Conservation (phyloP, 2,888 invertebrate genomes). For the Ormia ochracea region DNA sequence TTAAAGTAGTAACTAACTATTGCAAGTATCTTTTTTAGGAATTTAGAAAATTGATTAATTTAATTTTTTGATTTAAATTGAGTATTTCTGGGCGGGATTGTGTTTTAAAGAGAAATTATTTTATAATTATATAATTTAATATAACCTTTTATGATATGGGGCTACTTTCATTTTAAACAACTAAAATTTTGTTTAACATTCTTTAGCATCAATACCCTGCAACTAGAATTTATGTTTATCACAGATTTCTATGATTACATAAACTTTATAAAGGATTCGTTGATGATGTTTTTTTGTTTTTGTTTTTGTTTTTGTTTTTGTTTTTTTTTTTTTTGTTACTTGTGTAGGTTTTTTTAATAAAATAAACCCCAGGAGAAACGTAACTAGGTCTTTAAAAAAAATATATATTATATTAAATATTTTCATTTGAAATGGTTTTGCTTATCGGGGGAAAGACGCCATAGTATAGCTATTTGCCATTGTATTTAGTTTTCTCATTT, state of each 20-base stretch:
- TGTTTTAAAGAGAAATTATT: slow-evolving; percentile 35
- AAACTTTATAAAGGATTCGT: slow-evolving; percentile 58
- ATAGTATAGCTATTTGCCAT: too few species aligned
- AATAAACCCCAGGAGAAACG: too few species aligned
- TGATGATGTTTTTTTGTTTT: slow-evolving; percentile 38
- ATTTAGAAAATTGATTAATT: slow-evolving; percentile 51
- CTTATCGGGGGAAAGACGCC: too few species aligned
- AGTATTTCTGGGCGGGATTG: slow-evolving; percentile 55
- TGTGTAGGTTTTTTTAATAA: neutral
- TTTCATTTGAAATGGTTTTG: too few species aligned
- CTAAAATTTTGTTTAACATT: slow-evolving; percentile 29
- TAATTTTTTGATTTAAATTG: slow-evolving; percentile 24
- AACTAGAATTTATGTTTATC: slow-evolving; percentile 56
- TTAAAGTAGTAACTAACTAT: slow-evolving; percentile 63
- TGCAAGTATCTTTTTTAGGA: slow-evolving; percentile 57
- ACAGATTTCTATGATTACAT: slow-evolving; percentile 60
- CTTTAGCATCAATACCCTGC: slow-evolving; percentile 60
- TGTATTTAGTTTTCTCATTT: too few species aligned
- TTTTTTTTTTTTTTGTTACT: neutral
- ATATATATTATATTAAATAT: too few species aligned
- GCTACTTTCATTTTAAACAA: slow-evolving; percentile 20
- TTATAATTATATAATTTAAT: neutral
- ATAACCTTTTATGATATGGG: slow-evolving; percentile 46
- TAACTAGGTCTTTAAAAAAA: too few species aligned
- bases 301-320: neutral